Evolutionary conservation across 2,888 invertebrate species (phyloP), one percentile per base, ranked within the genome.

Genomic region (Pardosa pseudoannulata): DNA sequence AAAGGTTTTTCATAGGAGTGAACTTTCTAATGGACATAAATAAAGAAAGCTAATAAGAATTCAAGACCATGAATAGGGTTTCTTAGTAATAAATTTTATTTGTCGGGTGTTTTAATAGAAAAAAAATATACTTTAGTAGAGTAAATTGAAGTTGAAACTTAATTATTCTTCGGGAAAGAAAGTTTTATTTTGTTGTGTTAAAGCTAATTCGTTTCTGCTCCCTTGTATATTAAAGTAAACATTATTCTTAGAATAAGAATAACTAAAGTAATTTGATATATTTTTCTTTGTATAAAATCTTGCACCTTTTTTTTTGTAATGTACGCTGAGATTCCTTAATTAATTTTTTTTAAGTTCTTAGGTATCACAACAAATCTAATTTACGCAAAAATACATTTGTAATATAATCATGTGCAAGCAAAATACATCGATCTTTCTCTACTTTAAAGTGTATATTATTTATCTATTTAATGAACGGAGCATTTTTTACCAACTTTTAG

Each of bases 11-110:
- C 23, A 23, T 56, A 46, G 16, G 13, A 16, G 41, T n/a, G 56
- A 5, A 6, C 1, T 23, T 56, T 19, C 56, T 19, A 56, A 23
- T 23, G 23, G 19, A 56, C 3, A 6, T 2, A 56, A 56, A 56
- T 23, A 56, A 56, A 23, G 23, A 56, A 19, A 16, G 23, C 19
- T 56, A 56, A 85, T 85, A 85, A 85, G 78, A 78, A 85, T 85
- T 78, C 83, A 62, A 39, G 28, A 56, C 83, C 78, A 79, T 56
- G 67, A 73, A 29, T 67, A 5, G 29, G 19, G 78, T 72, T 85
- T 85, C 67, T 73, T 65, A 39, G 56, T 41, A 28, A 36, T 41
- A 64, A 79, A 79, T 71, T 81, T 68, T 50, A 39, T 68, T 81
- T 81, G 67, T 74, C 23, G 64, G 28, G 16, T 19, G 39, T 81